Evolutionary conservation across 1,140 invertebrate species (phyloP), one percentile per base, ranked within the genome.

Genomic region (Drosophila ambigua): DNA sequence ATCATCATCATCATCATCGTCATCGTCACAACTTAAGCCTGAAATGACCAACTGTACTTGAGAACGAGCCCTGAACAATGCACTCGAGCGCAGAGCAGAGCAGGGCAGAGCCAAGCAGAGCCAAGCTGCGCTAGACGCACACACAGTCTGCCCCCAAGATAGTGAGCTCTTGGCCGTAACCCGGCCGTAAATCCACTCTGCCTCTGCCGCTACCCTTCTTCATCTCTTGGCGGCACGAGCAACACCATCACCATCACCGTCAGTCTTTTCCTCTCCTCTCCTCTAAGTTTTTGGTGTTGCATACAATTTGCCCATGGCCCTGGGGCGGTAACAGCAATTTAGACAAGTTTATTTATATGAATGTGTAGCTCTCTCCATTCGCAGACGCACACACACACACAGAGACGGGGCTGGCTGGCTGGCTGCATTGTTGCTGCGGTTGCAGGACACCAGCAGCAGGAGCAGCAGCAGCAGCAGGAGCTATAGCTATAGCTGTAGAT

Each of bases 331-430:
- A 43, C 68, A 55, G 71, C 71, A 64, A 58, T 64, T 73, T 64
- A 39, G 69, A 73, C 72, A 74, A 72, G 68, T 73, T 63, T 72
- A 63, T 73, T 55, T 73, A 75, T 68, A 76, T 61, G 62, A 50
- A 59, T 59, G 59, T 60, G 28, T 35, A 41, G 51, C 43, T 35
- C 23, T 53, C 20, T 20, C 20, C 20, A 13, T 8, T 28, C 41
- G 6, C 48, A 35, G n/a, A 26, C 20, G n/a, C 16, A 51, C n/a
- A 46, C 24, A 49, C 24, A 23, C 44, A 31, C 43, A 28, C 39
- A 46, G 31, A 46, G 39, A 43, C 59, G 15, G 46, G 16, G 35
- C 50, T 53, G 20, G 23, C 23, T 24, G 23, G 23, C 23, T 23
- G 53, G 15, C 50, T 31, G 49, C 39, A 43, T 35, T 69, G 57